phyloP scores from a whole-genome alignment of 2,888 invertebrate species.

The Trachelus stipa region DNA sequence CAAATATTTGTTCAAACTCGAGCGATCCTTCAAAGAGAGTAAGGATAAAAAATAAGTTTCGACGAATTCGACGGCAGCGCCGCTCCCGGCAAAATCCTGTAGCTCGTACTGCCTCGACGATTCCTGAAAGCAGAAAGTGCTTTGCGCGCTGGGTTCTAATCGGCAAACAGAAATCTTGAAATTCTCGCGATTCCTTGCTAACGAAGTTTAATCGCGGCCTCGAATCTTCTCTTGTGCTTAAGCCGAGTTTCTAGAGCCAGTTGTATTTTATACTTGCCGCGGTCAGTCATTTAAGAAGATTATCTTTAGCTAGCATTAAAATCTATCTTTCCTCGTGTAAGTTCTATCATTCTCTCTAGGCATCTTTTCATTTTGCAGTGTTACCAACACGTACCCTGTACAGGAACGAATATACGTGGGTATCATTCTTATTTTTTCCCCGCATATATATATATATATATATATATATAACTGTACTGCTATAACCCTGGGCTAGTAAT shows the following conservation, averaged over 20 bases:
- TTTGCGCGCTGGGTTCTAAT: conserved; percentile 20
- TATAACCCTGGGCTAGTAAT: not conserved
- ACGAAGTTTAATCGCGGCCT: conserved; percentile 22
- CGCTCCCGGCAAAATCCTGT: not conserved
- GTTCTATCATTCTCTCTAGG: not conserved
- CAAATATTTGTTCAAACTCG: not conserved
- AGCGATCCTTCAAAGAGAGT: not conserved
- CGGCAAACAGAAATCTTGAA: conserved; percentile 18
- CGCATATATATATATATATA: not conserved
- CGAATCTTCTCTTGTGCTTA: conserved; percentile 6
- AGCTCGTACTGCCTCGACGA: conserved; percentile 3
- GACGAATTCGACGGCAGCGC: not conserved
- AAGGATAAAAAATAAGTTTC: not conserved
- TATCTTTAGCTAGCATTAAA: not conserved
- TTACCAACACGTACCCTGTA: not conserved
- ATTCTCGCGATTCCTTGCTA: not conserved
- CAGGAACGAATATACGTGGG: not conserved
- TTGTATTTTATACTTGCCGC: not conserved
- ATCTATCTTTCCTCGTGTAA: not conserved
- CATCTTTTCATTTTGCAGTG: not conserved
- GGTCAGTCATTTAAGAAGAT: conserved; percentile 1
- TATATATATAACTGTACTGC: not conserved
- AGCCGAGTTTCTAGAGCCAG: not conserved
- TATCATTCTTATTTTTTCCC: not conserved
- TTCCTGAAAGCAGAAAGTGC: conserved; percentile 20